Evolutionary conservation across 1,140 invertebrate species (phyloP).

Genomic region (Battus philenor): DNA sequence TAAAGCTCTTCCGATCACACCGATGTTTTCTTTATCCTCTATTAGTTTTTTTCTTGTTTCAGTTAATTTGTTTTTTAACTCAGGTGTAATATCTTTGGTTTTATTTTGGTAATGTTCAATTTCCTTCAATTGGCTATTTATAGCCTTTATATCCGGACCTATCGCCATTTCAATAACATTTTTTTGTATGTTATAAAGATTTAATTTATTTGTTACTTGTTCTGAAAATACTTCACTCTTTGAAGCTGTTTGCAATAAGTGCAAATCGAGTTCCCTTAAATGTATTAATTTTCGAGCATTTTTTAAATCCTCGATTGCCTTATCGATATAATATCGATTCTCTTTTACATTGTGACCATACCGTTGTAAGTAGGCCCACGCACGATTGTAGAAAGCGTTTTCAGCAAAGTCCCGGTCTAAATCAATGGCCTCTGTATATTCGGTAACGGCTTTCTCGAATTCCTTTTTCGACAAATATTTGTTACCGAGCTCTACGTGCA

Average conservation of each 20-base stretch:
- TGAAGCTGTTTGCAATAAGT: slow-evolving; percentile 7
- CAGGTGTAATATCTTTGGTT: neutral
- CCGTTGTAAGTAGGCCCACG: neutral
- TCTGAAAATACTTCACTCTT: slow-evolving; percentile 4
- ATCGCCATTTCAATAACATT: slow-evolving; percentile 5
- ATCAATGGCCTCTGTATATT: slow-evolving; percentile 1
- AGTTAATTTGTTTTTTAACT: neutral
- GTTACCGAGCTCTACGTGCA: slow-evolving; percentile 1
- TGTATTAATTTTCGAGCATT: neutral
- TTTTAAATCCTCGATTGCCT: neutral
- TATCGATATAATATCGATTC: neutral
- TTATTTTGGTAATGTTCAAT: neutral
- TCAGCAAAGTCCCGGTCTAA: slow-evolving; percentile 3
- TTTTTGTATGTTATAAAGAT: slow-evolving; percentile 5
- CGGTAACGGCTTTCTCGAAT: neutral
- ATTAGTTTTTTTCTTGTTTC: neutral
- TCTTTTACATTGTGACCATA: neutral
- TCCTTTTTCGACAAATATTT: neutral
- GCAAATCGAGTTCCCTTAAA: neutral
- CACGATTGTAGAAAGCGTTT: slow-evolving; percentile 3
- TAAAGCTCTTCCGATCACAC: slow-evolving; percentile 2
- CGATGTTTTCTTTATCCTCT: slow-evolving; percentile 5
- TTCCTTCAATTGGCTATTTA: neutral
- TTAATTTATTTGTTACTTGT: slow-evolving; percentile 5
- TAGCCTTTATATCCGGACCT: neutral